Conservation (phyloP, 2,113 vertebrate species). For the Phalacrocorax brasilianus region DNA sequence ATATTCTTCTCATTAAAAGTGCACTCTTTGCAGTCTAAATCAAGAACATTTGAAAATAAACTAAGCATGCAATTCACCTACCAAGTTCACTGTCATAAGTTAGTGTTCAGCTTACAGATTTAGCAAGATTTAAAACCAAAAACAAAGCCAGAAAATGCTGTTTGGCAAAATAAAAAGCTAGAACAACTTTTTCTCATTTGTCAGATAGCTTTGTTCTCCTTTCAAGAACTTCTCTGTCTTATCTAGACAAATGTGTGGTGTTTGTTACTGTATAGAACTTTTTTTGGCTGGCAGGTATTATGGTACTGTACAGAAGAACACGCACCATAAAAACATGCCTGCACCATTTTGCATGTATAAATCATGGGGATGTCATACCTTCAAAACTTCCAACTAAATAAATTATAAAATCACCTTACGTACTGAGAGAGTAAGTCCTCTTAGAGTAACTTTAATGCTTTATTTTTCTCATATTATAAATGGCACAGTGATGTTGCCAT, state of each 20-base stretch:
- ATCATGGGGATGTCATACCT: background rate
- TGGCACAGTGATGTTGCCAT: background rate
- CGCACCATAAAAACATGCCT: background rate
- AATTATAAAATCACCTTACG: background rate
- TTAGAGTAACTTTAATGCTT: background rate
- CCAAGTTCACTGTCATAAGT: background rate
- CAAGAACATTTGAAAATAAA: background rate
- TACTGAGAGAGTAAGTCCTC: background rate
- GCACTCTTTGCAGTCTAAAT: background rate
- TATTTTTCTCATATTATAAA: background rate
- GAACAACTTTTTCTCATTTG: background rate
- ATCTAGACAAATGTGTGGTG: background rate
- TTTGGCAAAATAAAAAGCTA: background rate
- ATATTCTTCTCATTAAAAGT: background rate
- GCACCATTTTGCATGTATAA: background rate
- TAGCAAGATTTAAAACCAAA: background rate
- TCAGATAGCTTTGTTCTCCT: background rate
- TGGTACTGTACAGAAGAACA: background rate
- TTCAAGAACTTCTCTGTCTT: background rate
- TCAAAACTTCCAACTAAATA: background rate
- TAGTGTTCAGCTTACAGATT: background rate
- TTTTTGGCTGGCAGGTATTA: background rate
- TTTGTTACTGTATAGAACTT: background rate
- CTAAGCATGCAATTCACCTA: background rate
- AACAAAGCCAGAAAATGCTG: background rate